phyloP scores from a whole-genome alignment of 2,797 vertebrate species.

The Sebastes trivittatus region DNA sequence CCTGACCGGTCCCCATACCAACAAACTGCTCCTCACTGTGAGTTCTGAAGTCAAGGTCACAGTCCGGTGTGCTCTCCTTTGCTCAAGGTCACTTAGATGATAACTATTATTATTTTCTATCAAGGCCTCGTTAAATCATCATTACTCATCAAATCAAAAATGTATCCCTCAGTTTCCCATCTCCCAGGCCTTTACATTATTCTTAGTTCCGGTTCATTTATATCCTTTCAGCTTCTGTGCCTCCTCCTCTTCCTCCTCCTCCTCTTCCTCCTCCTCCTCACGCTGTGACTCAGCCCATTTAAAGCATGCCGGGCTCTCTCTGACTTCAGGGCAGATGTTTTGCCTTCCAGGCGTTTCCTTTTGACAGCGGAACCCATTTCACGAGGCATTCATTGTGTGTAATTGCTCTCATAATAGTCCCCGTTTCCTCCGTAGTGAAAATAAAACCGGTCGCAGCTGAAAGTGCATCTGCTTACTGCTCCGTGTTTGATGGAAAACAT shows the following conservation, averaged over 20 bases:
- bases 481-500: slow-evolving; percentile 1
- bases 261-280: neutral
- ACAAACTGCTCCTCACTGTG: no score
- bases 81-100: no score
- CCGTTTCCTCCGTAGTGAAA: neutral
- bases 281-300: neutral
- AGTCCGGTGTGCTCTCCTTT: no score
- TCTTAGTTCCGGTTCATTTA: neutral
- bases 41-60: no score
- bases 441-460: slow-evolving; percentile 33
- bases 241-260: neutral
- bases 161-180: neutral
- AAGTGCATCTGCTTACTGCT: slow-evolving; percentile 43
- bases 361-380: slow-evolving; percentile 39
- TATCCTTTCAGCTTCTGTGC: neutral
- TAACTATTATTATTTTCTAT: no score
- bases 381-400: slow-evolving; percentile 27
- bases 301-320: neutral
- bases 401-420: slow-evolving; percentile 36
- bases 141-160: neutral
- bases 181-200: neutral
- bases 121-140: no score
- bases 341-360: slow-evolving; percentile 32
- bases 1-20: no score
- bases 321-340: slow-evolving; percentile 34